A percentile compares a stretch with the other conserved stretches of the same genome.
phyloP scores from a whole-genome alignment of 2,113 vertebrate genomes.

The Willisornis vidua region DNA sequence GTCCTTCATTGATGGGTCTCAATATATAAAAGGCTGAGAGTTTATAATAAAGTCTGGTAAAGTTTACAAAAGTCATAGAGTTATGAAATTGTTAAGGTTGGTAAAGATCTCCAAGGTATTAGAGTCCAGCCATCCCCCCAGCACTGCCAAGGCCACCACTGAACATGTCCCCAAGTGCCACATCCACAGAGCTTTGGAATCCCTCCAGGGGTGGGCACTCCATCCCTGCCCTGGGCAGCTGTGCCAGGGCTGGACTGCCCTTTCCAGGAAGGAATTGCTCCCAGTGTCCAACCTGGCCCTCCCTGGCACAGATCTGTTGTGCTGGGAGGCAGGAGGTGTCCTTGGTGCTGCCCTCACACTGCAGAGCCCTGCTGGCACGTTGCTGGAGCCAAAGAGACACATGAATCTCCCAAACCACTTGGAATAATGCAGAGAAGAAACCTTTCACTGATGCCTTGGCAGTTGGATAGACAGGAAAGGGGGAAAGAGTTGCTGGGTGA shows the following conservation, averaged over 20 bases:
- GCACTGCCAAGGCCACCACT: neutral
- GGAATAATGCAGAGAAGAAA: neutral
- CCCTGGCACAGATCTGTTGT: neutral
- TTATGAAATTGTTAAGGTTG: neutral
- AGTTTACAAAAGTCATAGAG: neutral
- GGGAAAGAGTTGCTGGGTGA: neutral
- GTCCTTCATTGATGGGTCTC: no score
- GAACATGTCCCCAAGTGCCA: neutral
- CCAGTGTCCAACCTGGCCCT: neutral
- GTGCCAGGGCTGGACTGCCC: neutral
- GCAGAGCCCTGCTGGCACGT: neutral
- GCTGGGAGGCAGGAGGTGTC: neutral
- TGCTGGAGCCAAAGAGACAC: neutral
- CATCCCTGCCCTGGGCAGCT: neutral
- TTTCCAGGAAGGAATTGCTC: neutral
- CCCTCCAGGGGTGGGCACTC: neutral
- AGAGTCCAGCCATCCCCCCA: neutral
- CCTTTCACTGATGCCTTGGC: neutral
- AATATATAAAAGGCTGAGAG: neutral
- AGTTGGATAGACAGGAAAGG: neutral
- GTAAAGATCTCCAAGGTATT: neutral
- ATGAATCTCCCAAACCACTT: rapidly evolving
- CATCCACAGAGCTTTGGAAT: neutral
- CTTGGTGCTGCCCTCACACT: neutral
- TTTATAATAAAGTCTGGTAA: neutral